A percentile compares a stretch with the other conserved stretches of the same genome.
These are phyloP conservation scores for Triplophysa yarkandensis DNA, from an alignment of 2,797 vertebrate species.

Conservation along the genomic window DNA sequence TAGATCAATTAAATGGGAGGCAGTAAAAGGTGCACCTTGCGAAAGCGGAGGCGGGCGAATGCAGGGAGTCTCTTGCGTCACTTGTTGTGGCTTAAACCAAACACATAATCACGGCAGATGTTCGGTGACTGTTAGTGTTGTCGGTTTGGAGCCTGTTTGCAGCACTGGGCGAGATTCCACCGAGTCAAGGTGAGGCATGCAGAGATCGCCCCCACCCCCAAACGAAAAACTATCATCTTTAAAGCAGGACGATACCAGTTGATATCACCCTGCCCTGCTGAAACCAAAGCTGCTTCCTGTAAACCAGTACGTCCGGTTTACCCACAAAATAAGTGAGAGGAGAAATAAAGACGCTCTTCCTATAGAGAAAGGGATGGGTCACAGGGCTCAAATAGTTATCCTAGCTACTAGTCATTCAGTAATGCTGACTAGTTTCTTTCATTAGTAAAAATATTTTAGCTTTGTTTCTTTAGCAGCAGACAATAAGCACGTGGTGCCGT, in stretches of 20 bases:
- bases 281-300: constrained; percentile 48
- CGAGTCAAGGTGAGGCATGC: constrained; percentile 21
- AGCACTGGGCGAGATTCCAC: constrained; percentile 54
- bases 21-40: constrained; percentile 66
- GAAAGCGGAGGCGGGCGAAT: constrained; percentile 57
- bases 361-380: constrained; percentile 1
- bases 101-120: not conserved
- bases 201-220: constrained; percentile 46
- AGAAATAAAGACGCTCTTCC: constrained; percentile 32
- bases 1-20: constrained; percentile 46
- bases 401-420: not conserved
- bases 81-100: constrained; percentile 13
- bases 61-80: constrained; percentile 59
- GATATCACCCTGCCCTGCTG: constrained; percentile 44
- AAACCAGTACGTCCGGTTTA: constrained; percentile 67
- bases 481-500: not conserved
- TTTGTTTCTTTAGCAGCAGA: not conserved
- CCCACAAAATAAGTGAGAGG: constrained; percentile 31
- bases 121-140: constrained; percentile 22
- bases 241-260: constrained; percentile 39
- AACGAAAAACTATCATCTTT: constrained; percentile 33
- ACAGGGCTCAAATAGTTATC: not conserved
- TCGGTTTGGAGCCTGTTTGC: constrained; percentile 57
- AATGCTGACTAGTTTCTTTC: not conserved
- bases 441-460: not conserved